Conservation (phyloP, 1,140 invertebrate species). For the Lepeophtheirus salmonis region DNA sequence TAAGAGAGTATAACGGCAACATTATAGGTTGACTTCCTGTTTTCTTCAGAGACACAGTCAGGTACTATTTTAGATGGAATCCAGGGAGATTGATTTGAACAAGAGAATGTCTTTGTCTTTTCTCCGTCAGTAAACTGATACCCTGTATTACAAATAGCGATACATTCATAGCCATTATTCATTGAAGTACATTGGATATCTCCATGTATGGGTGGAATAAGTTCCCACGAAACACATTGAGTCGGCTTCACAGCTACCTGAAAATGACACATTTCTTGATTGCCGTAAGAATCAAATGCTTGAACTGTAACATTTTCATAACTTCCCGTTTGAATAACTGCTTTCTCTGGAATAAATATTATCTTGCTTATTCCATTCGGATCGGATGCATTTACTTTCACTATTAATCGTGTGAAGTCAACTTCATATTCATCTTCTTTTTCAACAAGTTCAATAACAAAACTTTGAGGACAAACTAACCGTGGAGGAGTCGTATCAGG, state of each 20-base stretch:
- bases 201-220: conserved; percentile 66
- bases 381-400: conserved; percentile 65
- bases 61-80: conserved; percentile 63
- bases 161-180: conserved; percentile 54
- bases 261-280: conserved; percentile 76
- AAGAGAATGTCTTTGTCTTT: conserved; percentile 61
- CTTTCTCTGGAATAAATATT: conserved; percentile 60
- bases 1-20: conserved; percentile 72
- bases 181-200: conserved; percentile 54
- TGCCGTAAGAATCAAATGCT: conserved; percentile 68
- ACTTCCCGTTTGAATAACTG: conserved; percentile 65
- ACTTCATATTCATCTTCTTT: conserved; percentile 71
- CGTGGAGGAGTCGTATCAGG: conserved; percentile 74
- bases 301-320: conserved; percentile 86
- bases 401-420: conserved; percentile 75
- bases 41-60: conserved; percentile 81
- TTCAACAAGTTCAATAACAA: conserved; percentile 75
- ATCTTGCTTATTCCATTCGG: conserved; percentile 68
- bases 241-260: conserved; percentile 81
- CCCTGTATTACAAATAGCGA: conserved; percentile 73
- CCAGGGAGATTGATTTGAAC: conserved; percentile 51
- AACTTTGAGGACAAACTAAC: conserved; percentile 81
- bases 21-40: conserved; percentile 78
- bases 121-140: conserved; percentile 76
- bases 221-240: conserved; percentile 80